Conservation (phyloP, 2,113 vertebrate genomes). For the Ardeotis arabs region DNA sequence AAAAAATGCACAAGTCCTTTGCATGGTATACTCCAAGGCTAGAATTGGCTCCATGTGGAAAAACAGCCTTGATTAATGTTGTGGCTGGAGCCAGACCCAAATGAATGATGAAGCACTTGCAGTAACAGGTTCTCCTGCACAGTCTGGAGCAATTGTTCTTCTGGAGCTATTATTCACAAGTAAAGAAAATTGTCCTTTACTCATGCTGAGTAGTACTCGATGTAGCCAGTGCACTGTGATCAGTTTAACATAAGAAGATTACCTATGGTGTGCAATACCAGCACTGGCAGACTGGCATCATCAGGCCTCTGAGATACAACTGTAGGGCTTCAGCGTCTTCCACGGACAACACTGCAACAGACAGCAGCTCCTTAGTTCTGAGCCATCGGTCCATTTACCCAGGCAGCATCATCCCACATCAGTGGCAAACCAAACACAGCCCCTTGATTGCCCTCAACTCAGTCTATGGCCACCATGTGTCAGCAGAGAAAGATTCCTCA, state of each 20-base stretch:
- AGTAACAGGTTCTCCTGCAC: constrained; percentile 1
- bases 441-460: not conserved
- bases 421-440: not conserved
- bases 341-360: not conserved
- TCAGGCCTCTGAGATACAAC: not conserved
- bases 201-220: not conserved
- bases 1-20: not conserved
- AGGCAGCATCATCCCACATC: not conserved
- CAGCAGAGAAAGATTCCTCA: not conserved
- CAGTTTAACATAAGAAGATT: not conserved
- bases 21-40: not conserved
- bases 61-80: constrained; percentile 46
- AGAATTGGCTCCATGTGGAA: not conserved
- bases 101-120: constrained; percentile 49
- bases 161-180: not conserved
- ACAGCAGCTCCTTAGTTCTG: not conserved
- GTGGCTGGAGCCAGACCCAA: constrained; percentile 32
- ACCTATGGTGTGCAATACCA: not conserved
- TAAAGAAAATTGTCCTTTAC: not conserved
- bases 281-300: not conserved
- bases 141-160: constrained; percentile 26
- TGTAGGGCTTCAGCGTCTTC: not conserved
- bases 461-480: not conserved
- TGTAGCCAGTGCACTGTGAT: not conserved
- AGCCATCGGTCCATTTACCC: not conserved